Base-by-base conservation (phyloP, 2,888 invertebrate species). In the Tetragnatha montana region DNA sequence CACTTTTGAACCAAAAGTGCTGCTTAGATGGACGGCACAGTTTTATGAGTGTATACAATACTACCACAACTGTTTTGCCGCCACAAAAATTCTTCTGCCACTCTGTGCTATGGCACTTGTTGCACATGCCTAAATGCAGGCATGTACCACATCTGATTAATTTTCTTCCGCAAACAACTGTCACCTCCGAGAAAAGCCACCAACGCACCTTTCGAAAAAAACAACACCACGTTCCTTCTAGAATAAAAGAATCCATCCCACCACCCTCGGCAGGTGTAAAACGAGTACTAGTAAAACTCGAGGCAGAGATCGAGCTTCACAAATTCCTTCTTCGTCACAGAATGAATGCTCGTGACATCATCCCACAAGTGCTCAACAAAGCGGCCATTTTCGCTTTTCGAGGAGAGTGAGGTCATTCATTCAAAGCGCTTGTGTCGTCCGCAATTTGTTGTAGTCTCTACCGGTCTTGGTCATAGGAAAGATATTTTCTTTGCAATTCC, bases 391-490 rank as follows among this genome's bases (percentile, higher is more conserved):
- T 49, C 76, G 17, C 35, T 21, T 35, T 76, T 50, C n/a, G 19
- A n/a, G 76, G 49, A 50, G 50, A 76, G 76, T 76, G 76, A 76
- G 76, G 76, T 76, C 76, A 76, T 49, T 47, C 47, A 12, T 74
- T 35, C 8, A 35, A 35, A 22, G 35, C 17, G 21, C 19, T 74
- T 50, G 49, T 19, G 50, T 76, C 76, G 76, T 21, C 12, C 22
- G 71, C 22, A 71, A 71, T 76, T 76, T 50, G 50, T 76, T 21
- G 76, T 76, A 76, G 50, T 49, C 50, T 76, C 50, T n/a, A 50
- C 50, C 6, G 8, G 47, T n/a, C 19, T 76, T 22, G 60, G 76
- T 76, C 47, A 76, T 75, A 22, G 35, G 14, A n/a, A n/a, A n/a
- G n/a, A n/a, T n/a, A n/a, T n/a, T 17, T 60, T 60, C 10, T 60